Evolutionary conservation across 2,797 vertebrate genomes (phyloP), one percentile per base, ranked within the genome.

Genomic region (Neosilurus hyrtlii): DNA sequence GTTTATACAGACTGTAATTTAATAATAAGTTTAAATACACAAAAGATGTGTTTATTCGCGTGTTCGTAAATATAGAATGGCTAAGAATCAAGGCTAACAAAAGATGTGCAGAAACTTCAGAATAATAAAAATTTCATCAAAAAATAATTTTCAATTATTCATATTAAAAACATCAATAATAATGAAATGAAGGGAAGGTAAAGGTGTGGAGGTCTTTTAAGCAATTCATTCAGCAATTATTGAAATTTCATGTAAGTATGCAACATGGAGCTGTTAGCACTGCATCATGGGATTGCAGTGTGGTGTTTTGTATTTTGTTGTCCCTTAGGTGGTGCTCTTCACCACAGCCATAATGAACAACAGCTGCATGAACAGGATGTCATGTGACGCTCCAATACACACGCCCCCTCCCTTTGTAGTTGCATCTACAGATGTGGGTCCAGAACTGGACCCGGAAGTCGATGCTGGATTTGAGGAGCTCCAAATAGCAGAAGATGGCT

Each of bases 371-470:
- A 61, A 3, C 35, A 78, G 20, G 15, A 67, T 2, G 14, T 15
- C 24, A 22, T 2, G n/a, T 5, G 37, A 52, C 6, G 14, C 56
- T 0, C 81, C 43, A 3, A 59, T 4, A 18, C 52, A 0, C 62
- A 22, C 18, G 12, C 73, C 62, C 1, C 66, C 37, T 3, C 56
- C 37, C 1, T 1, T 66, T 9, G 30, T 1, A 56, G 52, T 49
- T 30, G 51, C 18, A 3, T 5, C 1, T 22, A 0, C 0, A 52
- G 11, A 0, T 12, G 1, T 30, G 24, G 5, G 3, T 30, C 5
- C 7, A 15, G 52, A 10, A 9, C n/a, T 52, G 20, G 1, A 2
- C 4, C 10, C 35, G 20, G 16, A 3, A 18, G 30, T 67, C 3
- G 11, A 5, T 10, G 0, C 62, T 26, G 65, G 15, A 9, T 3